These are phyloP conservation scores for Rhea pennata DNA, from an alignment of 2,113 vertebrate genomes.

Conservation along the genomic window DNA sequence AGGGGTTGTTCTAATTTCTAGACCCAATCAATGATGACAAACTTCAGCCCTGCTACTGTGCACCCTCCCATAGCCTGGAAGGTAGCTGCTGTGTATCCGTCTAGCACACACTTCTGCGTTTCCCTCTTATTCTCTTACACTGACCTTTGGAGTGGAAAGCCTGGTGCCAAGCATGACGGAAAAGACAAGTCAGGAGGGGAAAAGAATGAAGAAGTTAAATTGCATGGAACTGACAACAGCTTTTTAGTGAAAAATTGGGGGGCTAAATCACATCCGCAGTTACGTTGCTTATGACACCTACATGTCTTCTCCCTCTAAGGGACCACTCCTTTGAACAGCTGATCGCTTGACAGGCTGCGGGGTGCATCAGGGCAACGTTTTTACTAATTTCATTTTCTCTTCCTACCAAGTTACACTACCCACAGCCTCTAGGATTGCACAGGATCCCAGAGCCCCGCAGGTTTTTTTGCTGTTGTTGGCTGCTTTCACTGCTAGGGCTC, in stretches of 20 bases:
- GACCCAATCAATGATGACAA: background rate
- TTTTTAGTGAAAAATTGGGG: background rate
- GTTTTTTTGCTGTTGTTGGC: background rate
- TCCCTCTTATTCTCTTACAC: background rate
- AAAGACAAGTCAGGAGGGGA: background rate
- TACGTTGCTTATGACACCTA: background rate
- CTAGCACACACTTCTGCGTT: background rate
- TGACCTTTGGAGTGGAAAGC: background rate
- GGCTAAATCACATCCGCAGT: background rate
- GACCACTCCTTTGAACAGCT: background rate
- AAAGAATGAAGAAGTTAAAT: background rate
- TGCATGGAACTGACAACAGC: background rate
- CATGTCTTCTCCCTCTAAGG: background rate
- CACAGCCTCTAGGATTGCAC: background rate
- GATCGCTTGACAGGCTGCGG: background rate
- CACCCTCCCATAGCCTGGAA: background rate
- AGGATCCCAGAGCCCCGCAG: background rate
- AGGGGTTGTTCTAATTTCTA: conserved; percentile 45
- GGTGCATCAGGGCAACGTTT: background rate
- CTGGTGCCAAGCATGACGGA: background rate
- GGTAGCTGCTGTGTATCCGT: background rate
- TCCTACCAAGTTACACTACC: background rate
- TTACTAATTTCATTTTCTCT: background rate
- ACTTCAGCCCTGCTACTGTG: background rate
- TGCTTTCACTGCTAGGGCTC: background rate